A percentile compares a stretch with the other conserved stretches of the same genome.
Evolutionary conservation across 2,797 vertebrate genomes (phyloP).

Genomic region (Sitta carolinensis): DNA sequence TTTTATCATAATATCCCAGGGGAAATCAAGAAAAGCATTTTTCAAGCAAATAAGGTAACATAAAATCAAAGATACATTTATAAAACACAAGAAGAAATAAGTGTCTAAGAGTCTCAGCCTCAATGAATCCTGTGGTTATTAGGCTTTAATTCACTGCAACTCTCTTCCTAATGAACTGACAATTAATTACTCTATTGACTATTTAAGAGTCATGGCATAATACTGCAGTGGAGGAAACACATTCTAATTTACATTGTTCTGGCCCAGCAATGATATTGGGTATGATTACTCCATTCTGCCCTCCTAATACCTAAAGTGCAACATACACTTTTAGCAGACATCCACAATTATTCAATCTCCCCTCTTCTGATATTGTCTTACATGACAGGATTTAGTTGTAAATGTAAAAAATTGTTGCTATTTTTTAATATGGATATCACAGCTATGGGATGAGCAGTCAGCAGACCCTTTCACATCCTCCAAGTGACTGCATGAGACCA

Average conservation of each 20-base stretch:
- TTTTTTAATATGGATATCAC: neutral
- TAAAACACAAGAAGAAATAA: neutral
- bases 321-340: neutral
- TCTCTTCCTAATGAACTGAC: neutral
- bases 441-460: neutral
- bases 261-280: neutral
- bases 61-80: slow-evolving; percentile 4
- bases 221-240: neutral
- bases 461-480: neutral
- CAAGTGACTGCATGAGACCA: neutral
- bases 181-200: neutral
- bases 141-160: neutral
- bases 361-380: neutral
- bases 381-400: neutral
- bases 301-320: neutral
- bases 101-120: neutral
- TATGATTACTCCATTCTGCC: neutral
- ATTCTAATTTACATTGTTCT: neutral
- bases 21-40: neutral
- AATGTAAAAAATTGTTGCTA: neutral
- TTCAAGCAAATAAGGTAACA: neutral
- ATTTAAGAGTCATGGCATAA: neutral
- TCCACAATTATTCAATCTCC: neutral
- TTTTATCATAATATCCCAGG: neutral
- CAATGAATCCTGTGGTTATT: neutral